Base-by-base conservation (phyloP, 2,888 invertebrate species). In the Meteorus cinctellus region DNA sequence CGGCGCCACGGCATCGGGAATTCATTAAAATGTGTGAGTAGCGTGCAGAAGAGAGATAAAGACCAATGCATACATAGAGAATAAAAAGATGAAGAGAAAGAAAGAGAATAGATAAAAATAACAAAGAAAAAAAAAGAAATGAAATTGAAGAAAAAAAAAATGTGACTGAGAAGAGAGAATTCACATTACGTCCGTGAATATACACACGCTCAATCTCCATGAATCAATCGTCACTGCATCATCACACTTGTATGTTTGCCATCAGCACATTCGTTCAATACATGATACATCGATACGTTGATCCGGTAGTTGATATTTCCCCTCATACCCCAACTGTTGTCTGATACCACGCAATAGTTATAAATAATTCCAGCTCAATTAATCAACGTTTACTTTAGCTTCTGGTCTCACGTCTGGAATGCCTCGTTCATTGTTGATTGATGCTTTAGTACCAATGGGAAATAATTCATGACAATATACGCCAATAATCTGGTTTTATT, bases 1-100 rank as follows among this genome's bases (percentile, higher is more conserved):
- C 81, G 79, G 65, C 78, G 75, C 55, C 80, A 81, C 80, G 79
- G 19, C 55, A 84, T 84, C 83, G 81, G 66, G 82, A 83, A 82
- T 86, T 81, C 78, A 84, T 84, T 83, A 82, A 55, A 67, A 73
- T 73, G 73, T 73, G 73, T 59, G 73, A 65, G 65, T 65, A 65
- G 34, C 34, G 34, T 66, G 73, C 29, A 59, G 59, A 41, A 55
- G 12, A 68, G n/a, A 60, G 68, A 74, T 16, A 67, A 45, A 59
- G 27, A 68, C n/a, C 14, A 19, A 24, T 27, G 5, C 14, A 60
- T 24, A 34, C 14, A 29, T n/a, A 34, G 2, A 59, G 16, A 34
- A 63, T n/a, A 63, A 36, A 10, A 16, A 36, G n/a, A 41, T 4
- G 12, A 12, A 31, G n/a, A n/a, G 16, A 29, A 60, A 27, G 24